Percentiles rank a stretch among this genome's conserved stretches.
phyloP scores from a whole-genome alignment of 2,888 invertebrate genomes.

The Amphipoea oculea region DNA sequence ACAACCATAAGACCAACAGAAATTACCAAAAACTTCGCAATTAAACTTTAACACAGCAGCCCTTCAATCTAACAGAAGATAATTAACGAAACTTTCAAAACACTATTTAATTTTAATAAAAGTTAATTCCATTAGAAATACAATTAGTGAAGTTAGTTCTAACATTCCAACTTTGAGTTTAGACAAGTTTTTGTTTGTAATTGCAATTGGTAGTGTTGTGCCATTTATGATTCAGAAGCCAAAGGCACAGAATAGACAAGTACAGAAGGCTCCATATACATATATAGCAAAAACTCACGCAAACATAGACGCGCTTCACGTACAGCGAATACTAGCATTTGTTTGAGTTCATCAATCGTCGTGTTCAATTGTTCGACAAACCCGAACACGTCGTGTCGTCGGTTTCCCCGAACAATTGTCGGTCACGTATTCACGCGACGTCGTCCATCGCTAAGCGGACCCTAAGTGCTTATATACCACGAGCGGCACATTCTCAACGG shows the following conservation, averaged over 20 bases:
- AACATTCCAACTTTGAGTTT: conserved; percentile 59
- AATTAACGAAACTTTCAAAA: conserved; percentile 59
- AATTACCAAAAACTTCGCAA: conserved; percentile 28
- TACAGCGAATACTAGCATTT: not conserved
- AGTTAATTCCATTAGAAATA: conserved; percentile 62
- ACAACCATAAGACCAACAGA: conserved; percentile 5
- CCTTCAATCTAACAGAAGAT: conserved; percentile 45
- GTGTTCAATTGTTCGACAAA: not conserved
- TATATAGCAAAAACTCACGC: not conserved
- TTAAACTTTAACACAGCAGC: conserved; percentile 30
- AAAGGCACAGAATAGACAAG: not conserved
- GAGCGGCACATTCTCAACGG: not conserved
- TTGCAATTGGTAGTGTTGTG: conserved; percentile 62
- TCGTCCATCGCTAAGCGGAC: too few species aligned
- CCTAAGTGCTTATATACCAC: not conserved
- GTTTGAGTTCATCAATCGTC: not conserved
- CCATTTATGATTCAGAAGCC: conserved; percentile 63
- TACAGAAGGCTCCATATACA: not conserved
- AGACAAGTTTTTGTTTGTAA: conserved; percentile 59
- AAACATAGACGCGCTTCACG: not conserved
- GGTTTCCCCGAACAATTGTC: not conserved
- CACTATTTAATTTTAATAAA: conserved; percentile 63
- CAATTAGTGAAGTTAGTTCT: conserved; percentile 58
- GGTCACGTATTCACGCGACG: not conserved
- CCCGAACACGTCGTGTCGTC: too few species aligned